phyloP scores from a whole-genome alignment of 2,888 invertebrate genomes.

The Parnassius glacialis region DNA sequence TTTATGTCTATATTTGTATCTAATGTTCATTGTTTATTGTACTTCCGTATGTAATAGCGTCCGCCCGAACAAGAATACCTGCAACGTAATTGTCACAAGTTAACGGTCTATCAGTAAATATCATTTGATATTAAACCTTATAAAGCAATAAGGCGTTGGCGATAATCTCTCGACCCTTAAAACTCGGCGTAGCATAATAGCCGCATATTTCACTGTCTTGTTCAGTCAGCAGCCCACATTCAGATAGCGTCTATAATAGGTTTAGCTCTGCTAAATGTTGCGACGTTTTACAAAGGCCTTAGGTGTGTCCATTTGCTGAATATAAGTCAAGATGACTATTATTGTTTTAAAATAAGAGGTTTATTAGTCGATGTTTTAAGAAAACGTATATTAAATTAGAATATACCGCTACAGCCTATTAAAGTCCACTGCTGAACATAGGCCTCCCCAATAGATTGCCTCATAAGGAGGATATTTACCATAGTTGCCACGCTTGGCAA shows the following conservation, averaged over 20 bases:
- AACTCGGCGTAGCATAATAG: slow-evolving; percentile 19
- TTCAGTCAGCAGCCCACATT: slow-evolving; percentile 25
- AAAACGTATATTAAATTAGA: too few relatives aligned
- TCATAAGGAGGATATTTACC: too few relatives aligned
- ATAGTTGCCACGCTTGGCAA: too few relatives aligned
- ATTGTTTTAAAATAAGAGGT: not conserved
- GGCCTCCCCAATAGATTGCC: too few relatives aligned
- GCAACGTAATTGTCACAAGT: slow-evolving; percentile 7
- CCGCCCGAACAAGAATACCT: not conserved
- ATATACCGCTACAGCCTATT: too few relatives aligned
- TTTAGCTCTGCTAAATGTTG: slow-evolving; percentile 19
- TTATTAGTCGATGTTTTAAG: too few relatives aligned
- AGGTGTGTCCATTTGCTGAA: slow-evolving; percentile 19
- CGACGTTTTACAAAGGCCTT: slow-evolving; percentile 19
- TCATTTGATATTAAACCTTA: slow-evolving; percentile 14
- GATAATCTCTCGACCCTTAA: slow-evolving; percentile 28
- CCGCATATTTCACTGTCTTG: slow-evolving; percentile 23
- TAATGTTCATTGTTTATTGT: not conserved
- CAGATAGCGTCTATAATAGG: slow-evolving; percentile 21
- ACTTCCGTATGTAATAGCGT: not conserved
- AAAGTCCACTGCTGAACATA: too few relatives aligned
- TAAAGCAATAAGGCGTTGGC: slow-evolving; percentile 20
- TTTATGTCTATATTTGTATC: not conserved
- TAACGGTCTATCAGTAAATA: slow-evolving; percentile 17
- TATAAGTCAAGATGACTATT: slow-evolving; percentile 19